phyloP scores from a whole-genome alignment of 2,113 vertebrate genomes.

The Taurulus bubalis region DNA sequence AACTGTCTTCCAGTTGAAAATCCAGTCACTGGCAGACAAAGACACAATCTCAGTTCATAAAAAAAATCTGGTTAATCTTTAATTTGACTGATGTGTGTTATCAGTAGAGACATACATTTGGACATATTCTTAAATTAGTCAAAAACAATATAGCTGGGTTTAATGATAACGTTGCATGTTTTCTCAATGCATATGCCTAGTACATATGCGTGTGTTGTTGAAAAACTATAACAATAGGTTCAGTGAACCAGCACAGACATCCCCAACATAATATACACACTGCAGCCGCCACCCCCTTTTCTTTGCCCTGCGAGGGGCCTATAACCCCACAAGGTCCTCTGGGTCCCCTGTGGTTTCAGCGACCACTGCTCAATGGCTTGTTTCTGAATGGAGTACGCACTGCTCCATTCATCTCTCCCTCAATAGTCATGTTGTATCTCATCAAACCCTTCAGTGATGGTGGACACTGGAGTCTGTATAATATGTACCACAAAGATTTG shows the following conservation, averaged over 20 bases:
- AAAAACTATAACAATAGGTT: constrained; percentile 71
- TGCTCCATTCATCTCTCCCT: constrained; percentile 70
- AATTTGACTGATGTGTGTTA: not conserved
- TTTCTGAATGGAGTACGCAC: constrained; percentile 66
- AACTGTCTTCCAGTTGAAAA: constrained; percentile 20
- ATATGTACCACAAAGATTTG: constrained; percentile 54
- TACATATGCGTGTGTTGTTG: constrained; percentile 41
- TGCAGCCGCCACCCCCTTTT: constrained; percentile 44
- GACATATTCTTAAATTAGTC: not conserved
- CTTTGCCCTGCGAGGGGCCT: constrained; percentile 44
- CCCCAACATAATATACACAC: constrained; percentile 25
- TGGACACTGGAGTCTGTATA: constrained; percentile 46
- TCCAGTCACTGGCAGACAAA: constrained; percentile 26
- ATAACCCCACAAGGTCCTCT: constrained; percentile 57
- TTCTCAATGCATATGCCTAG: not conserved
- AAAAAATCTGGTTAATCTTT: not conserved
- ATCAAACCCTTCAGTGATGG: constrained; percentile 45
- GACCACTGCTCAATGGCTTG: constrained; percentile 64
- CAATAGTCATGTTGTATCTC: constrained; percentile 69
- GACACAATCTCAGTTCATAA: not conserved
- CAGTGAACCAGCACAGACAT: constrained; percentile 73
- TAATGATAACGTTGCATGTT: not conserved
- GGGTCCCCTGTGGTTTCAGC: constrained; percentile 66
- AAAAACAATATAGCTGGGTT: not conserved
- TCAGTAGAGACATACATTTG: not conserved